Evolutionary conservation across 2,797 vertebrate species (phyloP).

Genomic region (Thunnus albacares): DNA sequence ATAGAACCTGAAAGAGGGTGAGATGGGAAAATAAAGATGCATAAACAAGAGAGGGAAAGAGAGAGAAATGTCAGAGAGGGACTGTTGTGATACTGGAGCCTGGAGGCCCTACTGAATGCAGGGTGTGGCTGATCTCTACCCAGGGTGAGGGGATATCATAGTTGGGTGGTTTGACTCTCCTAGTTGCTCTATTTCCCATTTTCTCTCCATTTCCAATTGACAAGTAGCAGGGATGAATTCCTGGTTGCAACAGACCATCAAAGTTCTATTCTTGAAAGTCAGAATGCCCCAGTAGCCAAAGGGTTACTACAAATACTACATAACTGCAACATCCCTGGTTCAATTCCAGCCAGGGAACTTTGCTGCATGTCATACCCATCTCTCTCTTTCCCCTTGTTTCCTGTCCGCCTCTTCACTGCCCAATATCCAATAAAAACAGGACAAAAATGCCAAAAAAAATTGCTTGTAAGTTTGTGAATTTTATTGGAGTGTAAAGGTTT

Average conservation of each 20-base stretch:
- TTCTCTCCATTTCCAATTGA: constrained; percentile 34
- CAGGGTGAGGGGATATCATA: constrained; percentile 66
- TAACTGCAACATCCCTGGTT: no score
- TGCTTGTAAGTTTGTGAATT: constrained; percentile 32
- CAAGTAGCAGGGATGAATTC: constrained; percentile 62
- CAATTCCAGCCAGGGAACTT: no score
- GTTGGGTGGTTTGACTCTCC: constrained; percentile 46
- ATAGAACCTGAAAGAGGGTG: constrained; percentile 53
- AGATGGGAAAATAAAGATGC: constrained; percentile 65
- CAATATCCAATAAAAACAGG: no score
- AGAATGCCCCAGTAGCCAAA: no score
- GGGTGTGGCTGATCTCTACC: constrained; percentile 72
- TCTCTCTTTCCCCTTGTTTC: no score
- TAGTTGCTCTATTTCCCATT: constrained; percentile 30
- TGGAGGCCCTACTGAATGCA: constrained; percentile 66
- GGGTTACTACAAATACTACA: no score
- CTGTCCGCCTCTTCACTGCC: no score
- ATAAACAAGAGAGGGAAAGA: constrained; percentile 62
- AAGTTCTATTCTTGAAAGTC: constrained; percentile 45
- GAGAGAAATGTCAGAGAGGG: constrained; percentile 60
- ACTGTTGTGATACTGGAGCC: constrained; percentile 73
- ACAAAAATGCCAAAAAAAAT: no score
- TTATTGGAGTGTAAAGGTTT: constrained; percentile 18
- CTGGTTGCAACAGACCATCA: constrained; percentile 76
- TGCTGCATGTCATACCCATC: no score